A percentile compares a stretch with the other conserved stretches of the same genome.
These are phyloP conservation scores for Lacanobia oleracea DNA, from an alignment of 2,888 invertebrate genomes.

Conservation along the genomic window DNA sequence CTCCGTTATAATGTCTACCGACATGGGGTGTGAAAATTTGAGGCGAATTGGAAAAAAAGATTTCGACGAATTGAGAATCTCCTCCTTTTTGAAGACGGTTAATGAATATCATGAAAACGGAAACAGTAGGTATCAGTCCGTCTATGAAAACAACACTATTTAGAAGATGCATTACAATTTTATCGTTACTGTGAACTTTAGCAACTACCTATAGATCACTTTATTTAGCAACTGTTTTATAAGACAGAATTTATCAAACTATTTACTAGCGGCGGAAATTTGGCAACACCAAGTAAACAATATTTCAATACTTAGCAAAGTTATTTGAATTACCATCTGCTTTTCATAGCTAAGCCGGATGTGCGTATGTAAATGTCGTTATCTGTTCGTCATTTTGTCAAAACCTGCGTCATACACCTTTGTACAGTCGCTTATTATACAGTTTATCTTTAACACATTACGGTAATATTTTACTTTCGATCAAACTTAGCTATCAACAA, in stretches of 20 bases:
- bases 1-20: not conserved
- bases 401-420: conserved; percentile 46
- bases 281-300: conserved; percentile 18
- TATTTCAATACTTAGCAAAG: conserved; percentile 17
- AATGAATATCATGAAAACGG: no score
- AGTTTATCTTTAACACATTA: not conserved
- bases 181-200: not conserved
- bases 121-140: no score
- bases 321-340: conserved; percentile 29
- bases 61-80: no score
- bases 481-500: not conserved
- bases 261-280: conserved; percentile 9
- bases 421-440: conserved; percentile 12
- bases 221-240: conserved; percentile 1
- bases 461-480: not conserved
- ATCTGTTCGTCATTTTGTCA: conserved; percentile 41
- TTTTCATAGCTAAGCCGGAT: conserved; percentile 48
- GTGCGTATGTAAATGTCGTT: conserved; percentile 43
- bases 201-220: not conserved
- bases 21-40: not conserved
- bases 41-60: no score
- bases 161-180: not conserved
- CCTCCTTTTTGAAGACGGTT: no score
- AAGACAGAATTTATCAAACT: not conserved
- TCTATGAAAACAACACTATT: not conserved